Base-by-base conservation (phyloP, 2,888 invertebrate genomes). In the Melipona beecheii region DNA sequence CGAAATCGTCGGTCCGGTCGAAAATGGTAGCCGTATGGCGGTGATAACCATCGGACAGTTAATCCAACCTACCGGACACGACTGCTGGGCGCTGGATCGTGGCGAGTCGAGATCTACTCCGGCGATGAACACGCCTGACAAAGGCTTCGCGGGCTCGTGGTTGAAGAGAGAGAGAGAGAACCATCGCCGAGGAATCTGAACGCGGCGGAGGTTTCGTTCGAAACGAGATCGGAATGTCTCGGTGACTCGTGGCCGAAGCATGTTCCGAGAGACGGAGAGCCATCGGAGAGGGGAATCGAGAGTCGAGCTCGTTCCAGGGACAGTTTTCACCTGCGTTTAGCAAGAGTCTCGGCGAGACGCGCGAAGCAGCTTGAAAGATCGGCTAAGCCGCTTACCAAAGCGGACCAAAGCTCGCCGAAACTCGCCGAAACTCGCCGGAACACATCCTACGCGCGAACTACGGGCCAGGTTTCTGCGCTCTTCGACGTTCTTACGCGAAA, bases 331-430 rank as follows among this genome's bases (percentile, higher is more conserved):
- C 78, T 83, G 80, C 43, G 65, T 58, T 69, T 62, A 66, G 52
- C 19, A 78, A 84, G 82, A 82, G 81, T 84, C 85, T 71, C 66
- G 52, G 60, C 66, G 75, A 83, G 58, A 75, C 87, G 70, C 76
- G 64, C 36, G 88, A 88, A 88, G 81, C 83, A 78, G 87, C 87
- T 84, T 88, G 43, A 43, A 88, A 84, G 85, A 85, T 62, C 80
- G 81, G 68, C 84, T 88, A 89, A 89, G 86, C 86, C 83, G 91
- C 88, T 90, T 89, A 87, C 81, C 78, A 4, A 87, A 84, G 78
- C 81, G 71, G 82, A 85, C 87, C 60, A 70, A 27, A 52, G 78
- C 75, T 83, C 69, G 71, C 64, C 69, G 70, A 76, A 86, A 86
- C 75, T 83, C 69, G 71, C 64, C 69, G 70, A 76, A 86, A 86